phyloP scores from a whole-genome alignment of 2,888 invertebrate genomes.

The Lasioglossum vierecki region DNA sequence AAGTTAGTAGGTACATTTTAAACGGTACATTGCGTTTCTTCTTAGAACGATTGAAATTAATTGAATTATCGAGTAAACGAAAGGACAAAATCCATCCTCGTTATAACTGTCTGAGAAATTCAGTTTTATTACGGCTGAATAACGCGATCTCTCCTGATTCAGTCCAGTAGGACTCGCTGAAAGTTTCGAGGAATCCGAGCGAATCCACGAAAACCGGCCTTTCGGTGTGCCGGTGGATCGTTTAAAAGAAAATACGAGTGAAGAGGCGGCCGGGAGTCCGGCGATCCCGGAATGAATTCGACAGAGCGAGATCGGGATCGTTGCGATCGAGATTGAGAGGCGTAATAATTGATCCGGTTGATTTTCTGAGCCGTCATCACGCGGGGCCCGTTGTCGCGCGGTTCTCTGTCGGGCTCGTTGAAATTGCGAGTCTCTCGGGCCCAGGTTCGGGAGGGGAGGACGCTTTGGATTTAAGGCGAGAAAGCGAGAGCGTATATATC shows the following conservation, averaged over 20 bases:
- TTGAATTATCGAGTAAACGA: too few species aligned
- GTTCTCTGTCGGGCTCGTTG: conserved; percentile 18
- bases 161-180: too few species aligned
- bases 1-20: too few species aligned
- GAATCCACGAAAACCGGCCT: background rate
- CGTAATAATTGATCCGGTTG: conserved; percentile 57
- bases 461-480: conserved; percentile 66
- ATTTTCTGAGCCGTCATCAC: conserved; percentile 49
- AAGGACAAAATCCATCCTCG: background rate
- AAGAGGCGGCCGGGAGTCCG: background rate
- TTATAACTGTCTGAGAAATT: background rate
- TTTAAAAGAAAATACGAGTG: background rate
- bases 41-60: too few species aligned
- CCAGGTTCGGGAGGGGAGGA: conserved; percentile 13
- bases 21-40: too few species aligned
- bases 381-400: conserved; percentile 41
- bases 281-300: conserved; percentile 1
- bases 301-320: background rate
- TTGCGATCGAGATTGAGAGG: conserved; percentile 42
- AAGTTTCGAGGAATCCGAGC: background rate
- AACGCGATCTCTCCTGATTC: background rate
- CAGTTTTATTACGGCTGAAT: background rate
- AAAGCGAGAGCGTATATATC: conserved; percentile 46
- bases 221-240: too few species aligned
- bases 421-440: conserved; percentile 49